These are phyloP conservation scores for Takifugu bimaculatus DNA, from an alignment of 2,113 vertebrate genomes.

Conservation along the genomic window DNA sequence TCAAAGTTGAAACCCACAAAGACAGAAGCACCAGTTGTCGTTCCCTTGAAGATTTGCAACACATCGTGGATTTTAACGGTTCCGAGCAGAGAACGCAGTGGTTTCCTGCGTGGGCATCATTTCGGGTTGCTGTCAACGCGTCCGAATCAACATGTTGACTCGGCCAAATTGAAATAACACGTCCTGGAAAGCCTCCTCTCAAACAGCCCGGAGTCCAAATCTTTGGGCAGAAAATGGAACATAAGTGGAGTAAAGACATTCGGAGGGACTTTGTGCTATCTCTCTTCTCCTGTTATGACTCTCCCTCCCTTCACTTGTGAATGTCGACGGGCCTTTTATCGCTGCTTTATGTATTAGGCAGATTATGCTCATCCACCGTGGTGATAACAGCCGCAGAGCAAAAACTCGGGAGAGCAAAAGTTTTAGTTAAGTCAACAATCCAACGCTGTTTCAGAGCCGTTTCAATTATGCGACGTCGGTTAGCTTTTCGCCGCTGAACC, in stretches of 20 bases:
- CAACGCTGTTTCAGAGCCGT: background rate
- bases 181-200: no score
- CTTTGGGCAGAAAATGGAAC: slow-evolving; percentile 2
- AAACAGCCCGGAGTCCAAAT: background rate
- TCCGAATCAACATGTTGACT: no score
- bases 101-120: no score
- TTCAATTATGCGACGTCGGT: background rate
- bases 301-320: slow-evolving; percentile 31
- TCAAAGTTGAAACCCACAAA: no score
- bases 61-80: no score
- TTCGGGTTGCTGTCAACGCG: no score
- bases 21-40: no score
- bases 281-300: slow-evolving; percentile 44
- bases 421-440: background rate
- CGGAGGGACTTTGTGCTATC: slow-evolving; percentile 36
- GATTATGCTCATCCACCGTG: slow-evolving; percentile 41
- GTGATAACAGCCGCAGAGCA: slow-evolving; percentile 19
- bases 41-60: no score
- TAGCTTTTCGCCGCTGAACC: background rate
- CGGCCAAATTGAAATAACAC: no score
- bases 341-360: slow-evolving; percentile 23
- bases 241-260: slow-evolving; percentile 23
- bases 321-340: slow-evolving; percentile 32
- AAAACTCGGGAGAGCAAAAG: slow-evolving; percentile 3
- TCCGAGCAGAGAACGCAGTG: no score